Evolutionary conservation across 2,797 vertebrate genomes (phyloP).

Genomic region (Brachyalestes nurse): DNA sequence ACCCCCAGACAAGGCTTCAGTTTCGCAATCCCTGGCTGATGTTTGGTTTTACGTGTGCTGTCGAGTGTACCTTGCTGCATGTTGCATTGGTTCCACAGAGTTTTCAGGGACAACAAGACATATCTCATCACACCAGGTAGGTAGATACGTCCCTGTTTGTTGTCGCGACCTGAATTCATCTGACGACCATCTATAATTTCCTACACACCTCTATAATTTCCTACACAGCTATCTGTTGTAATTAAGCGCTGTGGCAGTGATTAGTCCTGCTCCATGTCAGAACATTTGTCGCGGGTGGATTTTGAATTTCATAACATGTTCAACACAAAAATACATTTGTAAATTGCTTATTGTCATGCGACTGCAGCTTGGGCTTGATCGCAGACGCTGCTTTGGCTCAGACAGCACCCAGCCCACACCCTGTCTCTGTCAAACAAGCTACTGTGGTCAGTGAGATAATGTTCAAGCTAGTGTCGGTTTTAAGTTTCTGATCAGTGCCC

Average conservation of each 20-base stretch:
- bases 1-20: background rate
- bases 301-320: conserved; percentile 45
- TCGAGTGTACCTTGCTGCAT: background rate
- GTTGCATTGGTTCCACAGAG: background rate
- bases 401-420: conserved; percentile 37
- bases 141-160: background rate
- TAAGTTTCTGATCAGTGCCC: background rate
- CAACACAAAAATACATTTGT: conserved; percentile 25
- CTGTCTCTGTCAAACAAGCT: conserved; percentile 33
- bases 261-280: conserved; percentile 42
- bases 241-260: conserved; percentile 44
- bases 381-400: conserved; percentile 36
- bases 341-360: conserved; percentile 45
- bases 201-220: conserved; percentile 41
- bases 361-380: conserved; percentile 29
- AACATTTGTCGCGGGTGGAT: conserved; percentile 30
- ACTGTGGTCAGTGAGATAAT: conserved; percentile 34
- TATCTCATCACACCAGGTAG: conserved; percentile 20
- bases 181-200: conserved; percentile 42
- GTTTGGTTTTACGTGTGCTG: background rate
- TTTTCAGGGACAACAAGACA: background rate
- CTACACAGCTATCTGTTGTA: conserved; percentile 19
- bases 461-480: conserved; percentile 5
- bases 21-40: background rate
- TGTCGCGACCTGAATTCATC: conserved; percentile 32